Base-by-base conservation (phyloP, 1,140 invertebrate genomes). In the Eurosta solidaginis region DNA sequence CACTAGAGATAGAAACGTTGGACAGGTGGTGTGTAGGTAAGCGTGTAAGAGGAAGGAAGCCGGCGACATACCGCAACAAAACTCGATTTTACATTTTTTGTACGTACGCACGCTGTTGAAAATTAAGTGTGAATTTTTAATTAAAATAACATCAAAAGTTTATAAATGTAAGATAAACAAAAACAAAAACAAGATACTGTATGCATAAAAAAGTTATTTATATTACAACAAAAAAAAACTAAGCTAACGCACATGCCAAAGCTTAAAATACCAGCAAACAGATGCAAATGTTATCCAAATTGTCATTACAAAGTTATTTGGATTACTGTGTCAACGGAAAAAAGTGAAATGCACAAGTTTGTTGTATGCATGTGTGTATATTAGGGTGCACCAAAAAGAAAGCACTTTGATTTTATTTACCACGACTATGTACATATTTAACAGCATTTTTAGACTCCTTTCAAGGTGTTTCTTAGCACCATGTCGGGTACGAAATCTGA, bases 251-350 rank as follows among this genome's bases (percentile, higher is more conserved):
- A 49, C n/a, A n/a, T n/a, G n/a, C n/a, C n/a, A n/a, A n/a, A n/a
- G n/a, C n/a, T n/a, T n/a, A n/a, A n/a, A n/a, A n/a, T n/a, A n/a
- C n/a, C n/a, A 45, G n/a, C 29, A 40, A 22, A 47, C 25, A 75
- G n/a, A n/a, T 1, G 5, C 12, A 7, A 17, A 6, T 17, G 74
- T 33, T 40, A 54, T 76, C n/a, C 25, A 76, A 76, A 76, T 76
- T 76, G 75, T 76, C 75, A 76, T 7, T 17, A 36, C 27, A 54
- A 44, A 54, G 45, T 74, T 74, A 76, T 76, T 76, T 76, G 49
- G 75, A 76, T 76, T 36, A 76, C 45, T 76, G 29, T 76, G 75
- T 76, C 75, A 76, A 47, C 52, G 20, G 76, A 77, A 59, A 36
- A 77, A 25, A 36, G 36, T 68, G 59, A 68, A 42, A 59, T 59